Evolutionary conservation across 2,888 invertebrate species (phyloP).

Genomic region (Drosophila conformis): DNA sequence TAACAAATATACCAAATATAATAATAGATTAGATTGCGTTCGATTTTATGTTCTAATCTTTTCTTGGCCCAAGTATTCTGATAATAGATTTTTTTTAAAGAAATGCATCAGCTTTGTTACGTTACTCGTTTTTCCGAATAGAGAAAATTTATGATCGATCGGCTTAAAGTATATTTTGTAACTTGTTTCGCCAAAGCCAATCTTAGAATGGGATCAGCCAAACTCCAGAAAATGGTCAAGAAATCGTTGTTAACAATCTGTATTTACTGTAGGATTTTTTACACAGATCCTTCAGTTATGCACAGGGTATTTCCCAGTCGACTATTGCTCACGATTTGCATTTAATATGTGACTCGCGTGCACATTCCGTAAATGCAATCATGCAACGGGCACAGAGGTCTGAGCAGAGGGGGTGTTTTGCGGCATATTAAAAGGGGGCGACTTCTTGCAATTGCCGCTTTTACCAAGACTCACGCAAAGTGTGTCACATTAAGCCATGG

Average conservation of each 20-base stretch:
- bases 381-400: not conserved
- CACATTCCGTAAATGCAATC: constrained; percentile 12
- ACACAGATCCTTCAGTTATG: not conserved
- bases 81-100: not conserved
- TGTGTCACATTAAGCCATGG: constrained; percentile 37
- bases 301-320: constrained; percentile 20
- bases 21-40: constrained; percentile 9
- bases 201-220: no score
- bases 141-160: not conserved
- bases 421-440: not conserved
- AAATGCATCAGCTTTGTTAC: not conserved
- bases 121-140: not conserved
- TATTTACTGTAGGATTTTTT: not conserved
- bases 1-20: constrained; percentile 6
- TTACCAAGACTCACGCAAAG: constrained; percentile 22
- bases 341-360: constrained; percentile 21
- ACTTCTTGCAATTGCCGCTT: constrained; percentile 38
- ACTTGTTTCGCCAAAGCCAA: not conserved
- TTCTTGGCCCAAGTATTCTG: not conserved
- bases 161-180: not conserved
- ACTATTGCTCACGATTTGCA: not conserved
- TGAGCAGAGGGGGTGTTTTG: not conserved
- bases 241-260: not conserved
- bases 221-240: not conserved
- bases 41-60: not conserved